Percentiles rank a stretch among this genome's conserved stretches.
These are phyloP conservation scores for Bombus difficillimus DNA, from an alignment of 1,140 invertebrate genomes.

Conservation along the genomic window DNA sequence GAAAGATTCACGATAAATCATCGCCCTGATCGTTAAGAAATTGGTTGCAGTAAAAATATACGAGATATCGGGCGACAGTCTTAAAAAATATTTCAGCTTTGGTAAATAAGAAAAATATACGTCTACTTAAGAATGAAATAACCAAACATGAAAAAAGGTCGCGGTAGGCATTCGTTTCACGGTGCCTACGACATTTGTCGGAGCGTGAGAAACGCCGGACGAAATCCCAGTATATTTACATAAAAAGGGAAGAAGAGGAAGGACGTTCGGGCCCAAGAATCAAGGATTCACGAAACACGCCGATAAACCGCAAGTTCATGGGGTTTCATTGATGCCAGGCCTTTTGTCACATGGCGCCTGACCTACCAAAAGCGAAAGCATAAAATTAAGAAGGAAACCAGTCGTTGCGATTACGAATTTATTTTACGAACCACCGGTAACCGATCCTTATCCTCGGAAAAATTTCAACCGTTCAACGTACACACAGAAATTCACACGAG, in stretches of 20 bases:
- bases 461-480: background rate
- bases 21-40: background rate
- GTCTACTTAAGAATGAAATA: background rate
- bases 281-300: slow-evolving; percentile 49
- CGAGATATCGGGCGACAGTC: background rate
- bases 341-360: slow-evolving; percentile 39
- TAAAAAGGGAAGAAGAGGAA: slow-evolving; percentile 47
- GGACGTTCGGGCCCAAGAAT: slow-evolving; percentile 1
- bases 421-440: background rate
- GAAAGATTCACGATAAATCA: background rate
- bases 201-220: slow-evolving; percentile 50
- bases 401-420: background rate
- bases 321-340: slow-evolving; percentile 36
- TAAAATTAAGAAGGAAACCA: slow-evolving; percentile 27
- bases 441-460: background rate
- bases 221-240: slow-evolving; percentile 46
- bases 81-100: background rate
- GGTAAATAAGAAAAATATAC: background rate
- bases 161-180: slow-evolving; percentile 3
- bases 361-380: slow-evolving; percentile 22
- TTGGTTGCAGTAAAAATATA: background rate
- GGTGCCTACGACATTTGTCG: slow-evolving; percentile 49
- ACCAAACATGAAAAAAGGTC: background rate
- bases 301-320: slow-evolving; percentile 49
- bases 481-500: too few relatives aligned